A percentile compares a stretch with the other conserved stretches of the same genome.
phyloP scores from a whole-genome alignment of 2,888 invertebrate genomes.

The Oscheius sp. region DNA sequence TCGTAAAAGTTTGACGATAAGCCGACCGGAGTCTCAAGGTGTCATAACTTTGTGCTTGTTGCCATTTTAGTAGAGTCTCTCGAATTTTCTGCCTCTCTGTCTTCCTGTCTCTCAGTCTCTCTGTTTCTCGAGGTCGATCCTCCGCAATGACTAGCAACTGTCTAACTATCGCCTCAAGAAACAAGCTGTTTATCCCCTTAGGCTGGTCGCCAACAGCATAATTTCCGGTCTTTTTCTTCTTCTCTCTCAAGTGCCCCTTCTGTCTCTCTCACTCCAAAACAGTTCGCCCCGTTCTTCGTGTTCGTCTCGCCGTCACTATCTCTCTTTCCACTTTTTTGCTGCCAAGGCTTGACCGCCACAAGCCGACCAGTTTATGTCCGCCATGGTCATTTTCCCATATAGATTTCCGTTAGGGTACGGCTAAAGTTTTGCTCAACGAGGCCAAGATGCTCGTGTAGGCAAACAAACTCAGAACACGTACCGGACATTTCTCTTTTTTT shows the following conservation, averaged over 20 bases:
- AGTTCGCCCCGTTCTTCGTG: constrained; percentile 3
- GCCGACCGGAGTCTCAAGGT: too few relatives aligned
- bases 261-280: background rate
- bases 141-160: too few relatives aligned
- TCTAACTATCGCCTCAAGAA: background rate
- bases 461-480: background rate
- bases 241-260: background rate
- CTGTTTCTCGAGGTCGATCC: too few relatives aligned
- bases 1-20: too few relatives aligned
- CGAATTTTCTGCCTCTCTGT: background rate
- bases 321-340: constrained; percentile 5
- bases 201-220: background rate
- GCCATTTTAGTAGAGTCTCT: background rate
- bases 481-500: background rate
- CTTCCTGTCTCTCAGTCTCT: too few relatives aligned
- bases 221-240: constrained; percentile 1
- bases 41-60: too few relatives aligned
- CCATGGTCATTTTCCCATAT: background rate
- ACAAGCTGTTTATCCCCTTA: background rate
- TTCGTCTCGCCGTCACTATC: background rate
- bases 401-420: background rate
- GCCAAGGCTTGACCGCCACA: constrained; percentile 2
- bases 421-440: too few relatives aligned
- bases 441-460: too few relatives aligned
- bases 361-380: background rate